Percentiles rank a stretch among this genome's conserved stretches.
Evolutionary conservation across 1,140 invertebrate genomes (phyloP).

Genomic region (Pseudomyrmex gracilis): DNA sequence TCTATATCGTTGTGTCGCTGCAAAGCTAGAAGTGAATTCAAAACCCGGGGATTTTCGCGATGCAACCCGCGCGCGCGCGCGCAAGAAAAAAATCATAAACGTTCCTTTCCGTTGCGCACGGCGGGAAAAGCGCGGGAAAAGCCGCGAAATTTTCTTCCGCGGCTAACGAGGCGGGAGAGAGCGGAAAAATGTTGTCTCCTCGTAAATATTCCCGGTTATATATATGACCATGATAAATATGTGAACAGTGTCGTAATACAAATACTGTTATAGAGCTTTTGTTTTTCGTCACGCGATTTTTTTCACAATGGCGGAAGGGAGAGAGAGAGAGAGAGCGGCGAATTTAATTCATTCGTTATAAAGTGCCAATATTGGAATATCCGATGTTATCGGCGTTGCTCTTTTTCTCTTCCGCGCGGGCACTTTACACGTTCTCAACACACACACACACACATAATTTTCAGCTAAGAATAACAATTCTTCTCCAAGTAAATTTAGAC

Average conservation of each 20-base stretch:
- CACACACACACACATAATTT: not conserved
- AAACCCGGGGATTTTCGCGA: not conserved
- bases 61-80: not conserved
- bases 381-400: conserved; percentile 34
- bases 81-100: conserved; percentile 8
- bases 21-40: conserved; percentile 25
- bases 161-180: not conserved
- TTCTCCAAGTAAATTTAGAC: too few species aligned
- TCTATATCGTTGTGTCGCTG: not conserved
- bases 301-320: conserved; percentile 8
- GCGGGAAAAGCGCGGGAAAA: conserved; percentile 32
- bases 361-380: conserved; percentile 58
- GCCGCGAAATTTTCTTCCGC: conserved; percentile 3
- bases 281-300: conserved; percentile 34
- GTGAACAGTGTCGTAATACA: conserved; percentile 33
- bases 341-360: conserved; percentile 61
- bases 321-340: conserved; percentile 19
- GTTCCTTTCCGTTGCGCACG: not conserved
- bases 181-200: not conserved
- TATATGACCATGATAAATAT: conserved; percentile 39
- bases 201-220: conserved; percentile 28
- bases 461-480: too few species aligned
- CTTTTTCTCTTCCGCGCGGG: conserved; percentile 2
- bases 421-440: conserved; percentile 28
- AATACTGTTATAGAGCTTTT: conserved; percentile 45